Base-by-base conservation (phyloP, 53 echinoderm and acorn worm genomes). In the Pentamera pediparva region DNA sequence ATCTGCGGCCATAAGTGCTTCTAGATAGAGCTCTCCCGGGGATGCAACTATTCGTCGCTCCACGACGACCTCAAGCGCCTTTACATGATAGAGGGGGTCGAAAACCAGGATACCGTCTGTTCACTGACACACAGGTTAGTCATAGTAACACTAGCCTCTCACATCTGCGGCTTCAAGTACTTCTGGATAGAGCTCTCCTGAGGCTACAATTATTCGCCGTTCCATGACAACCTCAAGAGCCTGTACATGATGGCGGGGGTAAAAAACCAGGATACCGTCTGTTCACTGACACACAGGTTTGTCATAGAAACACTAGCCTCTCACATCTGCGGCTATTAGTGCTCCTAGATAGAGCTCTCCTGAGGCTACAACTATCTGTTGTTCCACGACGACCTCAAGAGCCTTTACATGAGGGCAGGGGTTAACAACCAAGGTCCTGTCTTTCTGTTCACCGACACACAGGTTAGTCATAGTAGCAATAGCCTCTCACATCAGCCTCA, bases 371-470 rank as follows among this genome's bases (percentile, higher is more conserved):
- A 57, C 29, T 57, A 57, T 28, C 4, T 77, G 29, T 86, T 90
- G 18, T 94, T 94, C 93, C 90, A 94, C 51, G 94, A 94, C 2
- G 94, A 94, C 39, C 90, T 94, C 27, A 94, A 94, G 80, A 83
- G 89, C 64, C 82, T 94, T 13, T 94, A 94, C 62, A 86, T 75
- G 69, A 62, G 89, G 50, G 94, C 94, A 30, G 21, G 94, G 33
- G 65, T 57, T 3, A 32, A 57, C 58, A 57, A 57, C 43, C 43
- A 41, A 15, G 43, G 15, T 41, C 9, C 43, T n/a, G 93, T 98
- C 56, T 98, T 98, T 75, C 81, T 98, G 38, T 98, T 98, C 72
- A 98, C 98, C 26, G 98, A 98, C 39, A 98, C 98, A 69, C 98
- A 98, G 92, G 98, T 98, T n/a, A n/a, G n/a, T n/a, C n/a, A n/a